Evolutionary conservation across 2,113 vertebrate species (phyloP), one percentile per base, ranked within the genome.

Genomic region (Columbina picui): DNA sequence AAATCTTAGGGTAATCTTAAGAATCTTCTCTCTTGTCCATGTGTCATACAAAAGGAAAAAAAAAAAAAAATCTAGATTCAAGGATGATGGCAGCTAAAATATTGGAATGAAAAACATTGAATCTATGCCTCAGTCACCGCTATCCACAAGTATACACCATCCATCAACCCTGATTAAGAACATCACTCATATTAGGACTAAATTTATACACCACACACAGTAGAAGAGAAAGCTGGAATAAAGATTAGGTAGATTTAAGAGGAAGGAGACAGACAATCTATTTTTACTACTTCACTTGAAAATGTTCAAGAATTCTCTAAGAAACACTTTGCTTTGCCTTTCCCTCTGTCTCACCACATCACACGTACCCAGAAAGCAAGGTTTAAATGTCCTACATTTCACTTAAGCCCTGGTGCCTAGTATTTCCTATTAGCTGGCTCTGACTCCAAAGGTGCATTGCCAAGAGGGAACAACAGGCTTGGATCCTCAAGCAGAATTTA

Each of bases 341-440:
- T 39, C 85, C 14, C 71, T 34, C 30, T 26, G 39, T 67, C 74
- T 89, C 43, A 84, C 73, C 41, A 60, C 60, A 89, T 26, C 65
- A 75, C 47, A 68, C 7, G 13, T 30, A 75, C 32, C 36, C 73
- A 84, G 29, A 91, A 45, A 91, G 43, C 20, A 15, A 34, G 57
- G 47, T 89, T 96, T 70, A 82, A 60, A 59, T 67, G 74, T 79
- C 73, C 92, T 49, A 27, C 87, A 60, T 71, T 91, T 81, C 69
- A 87, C 56, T 11, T 71, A 94, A 96, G 70, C 43, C 56, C 78
- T 0, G 0, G 65, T 47, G 73, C 81, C 74, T 36, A 38, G 2
- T 50, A 60, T 68, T 96, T 89, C 92, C 90, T 87, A 2, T 68
- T 69, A 97, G 87, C 84, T 93, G 92, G 90, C 95, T 82, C 84